phyloP scores from a whole-genome alignment of 2,888 invertebrate species.

The Crepidodera aurea region DNA sequence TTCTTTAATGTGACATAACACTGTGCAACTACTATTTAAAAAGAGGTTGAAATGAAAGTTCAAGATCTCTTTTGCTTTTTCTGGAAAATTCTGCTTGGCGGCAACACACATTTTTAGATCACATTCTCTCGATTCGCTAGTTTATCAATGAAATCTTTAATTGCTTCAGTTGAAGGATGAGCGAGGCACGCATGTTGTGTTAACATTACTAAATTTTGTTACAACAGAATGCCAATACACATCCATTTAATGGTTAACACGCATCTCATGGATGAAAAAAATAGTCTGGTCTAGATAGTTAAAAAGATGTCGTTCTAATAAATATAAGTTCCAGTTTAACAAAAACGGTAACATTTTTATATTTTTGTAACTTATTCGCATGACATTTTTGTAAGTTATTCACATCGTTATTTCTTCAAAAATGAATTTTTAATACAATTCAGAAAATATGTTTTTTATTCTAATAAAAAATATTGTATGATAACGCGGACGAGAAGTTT shows the following conservation, averaged over 20 bases:
- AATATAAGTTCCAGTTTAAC: too few species aligned
- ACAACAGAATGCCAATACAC: neutral
- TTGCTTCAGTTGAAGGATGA: conserved; percentile 2
- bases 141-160: conserved; percentile 17
- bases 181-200: neutral
- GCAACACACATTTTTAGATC: neutral
- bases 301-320: too few species aligned
- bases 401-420: too few species aligned
- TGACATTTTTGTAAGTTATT: too few species aligned
- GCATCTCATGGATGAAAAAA: neutral
- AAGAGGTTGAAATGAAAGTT: conserved; percentile 2
- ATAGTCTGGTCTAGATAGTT: too few species aligned
- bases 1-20: neutral
- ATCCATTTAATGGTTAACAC: neutral
- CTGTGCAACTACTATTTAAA: neutral
- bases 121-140: conserved; percentile 3
- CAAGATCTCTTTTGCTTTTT: conserved; percentile 13
- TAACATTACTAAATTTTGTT: neutral
- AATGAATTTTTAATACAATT: too few species aligned
- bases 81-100: neutral
- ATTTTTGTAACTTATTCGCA: too few species aligned
- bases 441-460: too few species aligned
- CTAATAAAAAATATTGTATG: too few species aligned
- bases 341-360: too few species aligned
- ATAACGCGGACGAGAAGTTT: too few species aligned